A percentile compares a stretch with the other conserved stretches of the same genome.
Evolutionary conservation across 2,113 vertebrate species (phyloP).

Genomic region (Apus apus): DNA sequence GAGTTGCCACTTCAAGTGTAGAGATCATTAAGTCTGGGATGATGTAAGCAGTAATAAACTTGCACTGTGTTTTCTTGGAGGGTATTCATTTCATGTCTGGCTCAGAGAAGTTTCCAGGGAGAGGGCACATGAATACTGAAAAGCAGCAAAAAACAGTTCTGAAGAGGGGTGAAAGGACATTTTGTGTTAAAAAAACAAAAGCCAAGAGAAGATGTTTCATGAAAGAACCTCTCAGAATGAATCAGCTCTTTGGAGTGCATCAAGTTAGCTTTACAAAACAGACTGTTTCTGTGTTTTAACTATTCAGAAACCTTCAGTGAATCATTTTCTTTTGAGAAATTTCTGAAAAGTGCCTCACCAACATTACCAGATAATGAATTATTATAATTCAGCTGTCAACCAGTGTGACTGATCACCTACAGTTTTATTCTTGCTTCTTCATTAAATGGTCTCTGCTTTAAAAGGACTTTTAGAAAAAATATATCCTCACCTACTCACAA

Average conservation of each 20-base stretch:
- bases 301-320: conserved; percentile 1
- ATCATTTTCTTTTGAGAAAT: neutral
- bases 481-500: neutral
- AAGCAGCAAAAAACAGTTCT: neutral
- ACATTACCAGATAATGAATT: conserved; percentile 34
- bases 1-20: neutral
- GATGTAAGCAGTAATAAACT: neutral
- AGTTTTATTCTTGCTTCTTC: conserved; percentile 13
- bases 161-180: neutral
- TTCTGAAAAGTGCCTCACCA: conserved; percentile 5
- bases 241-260: neutral
- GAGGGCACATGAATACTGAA: neutral
- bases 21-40: neutral
- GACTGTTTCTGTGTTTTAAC: neutral
- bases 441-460: conserved; percentile 6
- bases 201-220: neutral
- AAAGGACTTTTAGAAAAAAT: neutral
- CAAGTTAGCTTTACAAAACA: conserved; percentile 16
- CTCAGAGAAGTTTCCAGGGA: neutral
- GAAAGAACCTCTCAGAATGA: conserved; percentile 15
- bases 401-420: conserved; percentile 27
- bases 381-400: conserved; percentile 37
- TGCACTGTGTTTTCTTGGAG: neutral
- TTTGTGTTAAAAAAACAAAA: neutral
- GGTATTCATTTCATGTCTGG: neutral